phyloP scores from a whole-genome alignment of 2,113 vertebrate genomes.

The Brachyhypopomus gauderio region DNA sequence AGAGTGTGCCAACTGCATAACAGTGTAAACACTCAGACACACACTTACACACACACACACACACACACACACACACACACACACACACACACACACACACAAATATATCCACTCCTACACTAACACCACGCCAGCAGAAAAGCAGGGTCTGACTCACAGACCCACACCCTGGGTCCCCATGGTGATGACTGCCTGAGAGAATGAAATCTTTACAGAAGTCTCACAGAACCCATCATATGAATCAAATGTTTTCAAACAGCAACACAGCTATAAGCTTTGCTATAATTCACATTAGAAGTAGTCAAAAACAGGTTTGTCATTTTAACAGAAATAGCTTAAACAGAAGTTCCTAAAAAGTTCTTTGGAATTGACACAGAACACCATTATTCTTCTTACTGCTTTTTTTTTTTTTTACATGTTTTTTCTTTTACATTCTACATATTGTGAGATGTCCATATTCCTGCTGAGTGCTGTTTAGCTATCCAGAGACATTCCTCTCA shows the following conservation, averaged over 20 bases:
- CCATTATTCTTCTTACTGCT: not conserved
- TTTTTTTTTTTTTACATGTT: not conserved
- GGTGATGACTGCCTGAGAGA: slow-evolving; percentile 25
- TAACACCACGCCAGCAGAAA: slow-evolving; percentile 29
- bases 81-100: not conserved
- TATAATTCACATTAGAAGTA: too few species aligned
- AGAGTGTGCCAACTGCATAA: slow-evolving; percentile 48
- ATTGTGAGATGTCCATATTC: slow-evolving; percentile 25
- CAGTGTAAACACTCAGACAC: slow-evolving; percentile 36
- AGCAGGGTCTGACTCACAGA: slow-evolving; percentile 34
- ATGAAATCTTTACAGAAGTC: not conserved
- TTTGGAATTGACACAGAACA: not conserved
- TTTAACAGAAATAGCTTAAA: too few species aligned
- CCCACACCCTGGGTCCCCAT: slow-evolving; percentile 27
- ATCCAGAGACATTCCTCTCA: slow-evolving; percentile 37
- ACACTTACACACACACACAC: slow-evolving; percentile 28
- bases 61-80: slow-evolving; percentile 18
- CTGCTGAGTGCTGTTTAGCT: slow-evolving; percentile 31
- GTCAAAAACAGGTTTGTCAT: too few species aligned
- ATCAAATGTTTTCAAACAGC: too few species aligned
- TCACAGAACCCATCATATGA: too few species aligned
- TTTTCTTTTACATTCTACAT: not conserved
- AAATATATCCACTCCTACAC: not conserved
- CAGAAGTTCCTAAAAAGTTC: too few species aligned
- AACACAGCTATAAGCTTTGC: too few species aligned